A percentile compares a stretch with the other conserved stretches of the same genome.
These are phyloP conservation scores for Meriones unguiculatus DNA, from an alignment of 2,113 vertebrate species.

Conservation along the genomic window DNA sequence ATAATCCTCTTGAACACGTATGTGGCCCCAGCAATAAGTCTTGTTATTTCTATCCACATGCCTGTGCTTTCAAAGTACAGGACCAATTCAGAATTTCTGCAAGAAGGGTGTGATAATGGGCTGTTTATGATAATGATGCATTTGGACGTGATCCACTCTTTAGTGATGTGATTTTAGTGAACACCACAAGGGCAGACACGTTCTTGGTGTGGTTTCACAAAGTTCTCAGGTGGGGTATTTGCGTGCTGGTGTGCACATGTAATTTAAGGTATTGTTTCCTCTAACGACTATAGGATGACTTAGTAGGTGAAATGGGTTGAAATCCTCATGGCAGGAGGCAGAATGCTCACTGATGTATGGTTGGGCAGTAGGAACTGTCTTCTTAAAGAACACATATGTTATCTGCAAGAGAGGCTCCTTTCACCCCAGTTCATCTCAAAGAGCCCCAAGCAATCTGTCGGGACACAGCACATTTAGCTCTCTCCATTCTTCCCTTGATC, in stretches of 20 bases:
- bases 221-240: not conserved
- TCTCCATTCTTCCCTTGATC: not conserved
- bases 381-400: not conserved
- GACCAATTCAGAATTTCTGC: not conserved
- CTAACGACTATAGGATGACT: not conserved
- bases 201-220: not conserved
- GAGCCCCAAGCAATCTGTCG: no score
- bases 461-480: not conserved
- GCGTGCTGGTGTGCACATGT: not conserved
- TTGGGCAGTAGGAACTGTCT: not conserved
- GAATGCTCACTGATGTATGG: fast-evolving
- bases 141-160: not conserved
- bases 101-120: not conserved
- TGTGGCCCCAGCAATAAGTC: not conserved
- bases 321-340: not conserved
- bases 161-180: not conserved
- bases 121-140: not conserved
- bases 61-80: not conserved
- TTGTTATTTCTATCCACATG: not conserved
- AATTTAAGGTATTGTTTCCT: not conserved
- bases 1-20: not conserved
- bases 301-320: not conserved
- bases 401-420: not conserved
- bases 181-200: not conserved
- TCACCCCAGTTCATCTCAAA: not conserved